Evolutionary conservation across 2,888 invertebrate species (phyloP).

Genomic region (Pammene fasciana): DNA sequence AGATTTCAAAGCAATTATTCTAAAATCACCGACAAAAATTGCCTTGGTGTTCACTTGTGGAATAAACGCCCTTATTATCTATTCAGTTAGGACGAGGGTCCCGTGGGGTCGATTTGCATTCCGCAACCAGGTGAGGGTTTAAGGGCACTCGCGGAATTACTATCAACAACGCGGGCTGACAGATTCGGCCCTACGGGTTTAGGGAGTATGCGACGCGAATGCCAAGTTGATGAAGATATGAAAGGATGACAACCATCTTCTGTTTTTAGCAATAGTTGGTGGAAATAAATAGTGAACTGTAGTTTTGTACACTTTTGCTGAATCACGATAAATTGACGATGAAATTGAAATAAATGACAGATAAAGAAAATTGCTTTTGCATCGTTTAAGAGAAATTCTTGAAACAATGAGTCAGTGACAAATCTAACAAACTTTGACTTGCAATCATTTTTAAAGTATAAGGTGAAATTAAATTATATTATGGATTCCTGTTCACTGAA

Average conservation of each 20-base stretch:
- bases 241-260: background rate
- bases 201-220: conserved; percentile 31
- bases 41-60: conserved; percentile 51
- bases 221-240: background rate
- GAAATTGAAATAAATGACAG: too few species aligned
- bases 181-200: conserved; percentile 55
- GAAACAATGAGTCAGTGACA: too few species aligned
- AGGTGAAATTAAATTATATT: too few species aligned
- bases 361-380: too few species aligned
- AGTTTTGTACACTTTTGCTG: too few species aligned
- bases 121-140: conserved; percentile 71
- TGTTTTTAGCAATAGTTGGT: too few species aligned
- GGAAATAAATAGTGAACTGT: too few species aligned
- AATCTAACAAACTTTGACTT: too few species aligned
- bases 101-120: conserved; percentile 62
- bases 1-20: conserved; percentile 30
- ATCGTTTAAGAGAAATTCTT: too few species aligned
- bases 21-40: conserved; percentile 48
- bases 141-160: conserved; percentile 53
- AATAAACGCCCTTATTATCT: conserved; percentile 61
- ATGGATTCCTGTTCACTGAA: too few species aligned
- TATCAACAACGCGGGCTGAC: conserved; percentile 63
- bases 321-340: too few species aligned
- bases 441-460: too few species aligned
- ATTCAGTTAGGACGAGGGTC: conserved; percentile 58